Conservation (phyloP, 2,113 vertebrate species). For the Lasiurus cinereus region DNA sequence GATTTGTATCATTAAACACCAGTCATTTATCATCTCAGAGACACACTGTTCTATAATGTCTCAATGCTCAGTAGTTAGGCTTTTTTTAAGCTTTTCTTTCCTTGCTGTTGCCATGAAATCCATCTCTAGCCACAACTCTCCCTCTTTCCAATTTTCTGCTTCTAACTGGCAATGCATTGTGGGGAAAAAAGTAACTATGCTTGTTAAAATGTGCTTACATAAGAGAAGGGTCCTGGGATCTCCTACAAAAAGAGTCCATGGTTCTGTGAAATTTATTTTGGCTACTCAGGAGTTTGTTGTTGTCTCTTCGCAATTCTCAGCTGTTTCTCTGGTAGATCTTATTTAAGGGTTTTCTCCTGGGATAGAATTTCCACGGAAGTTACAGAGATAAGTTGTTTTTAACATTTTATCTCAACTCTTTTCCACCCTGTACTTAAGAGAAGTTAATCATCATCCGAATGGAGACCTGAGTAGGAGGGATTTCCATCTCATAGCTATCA, state of each 20-base stretch:
- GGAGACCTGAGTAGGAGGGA: background rate
- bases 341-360: background rate
- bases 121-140: background rate
- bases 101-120: background rate
- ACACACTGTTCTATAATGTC: background rate
- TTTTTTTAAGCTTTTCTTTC: background rate
- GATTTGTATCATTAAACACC: background rate
- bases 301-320: slow-evolving; percentile 10
- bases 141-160: background rate
- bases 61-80: background rate
- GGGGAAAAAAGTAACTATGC: background rate
- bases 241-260: background rate
- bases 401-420: slow-evolving; percentile 26
- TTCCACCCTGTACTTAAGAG: background rate
- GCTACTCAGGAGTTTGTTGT: background rate
- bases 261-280: slow-evolving; percentile 38
- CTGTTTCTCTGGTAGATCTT: slow-evolving; percentile 12
- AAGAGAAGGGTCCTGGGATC: background rate
- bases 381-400: background rate
- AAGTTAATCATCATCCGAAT: background rate
- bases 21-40: background rate
- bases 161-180: background rate
- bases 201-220: background rate
- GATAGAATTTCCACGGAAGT: background rate
- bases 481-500: background rate